Conservation (phyloP, 2,888 invertebrate species). For the Tachina fera region DNA sequence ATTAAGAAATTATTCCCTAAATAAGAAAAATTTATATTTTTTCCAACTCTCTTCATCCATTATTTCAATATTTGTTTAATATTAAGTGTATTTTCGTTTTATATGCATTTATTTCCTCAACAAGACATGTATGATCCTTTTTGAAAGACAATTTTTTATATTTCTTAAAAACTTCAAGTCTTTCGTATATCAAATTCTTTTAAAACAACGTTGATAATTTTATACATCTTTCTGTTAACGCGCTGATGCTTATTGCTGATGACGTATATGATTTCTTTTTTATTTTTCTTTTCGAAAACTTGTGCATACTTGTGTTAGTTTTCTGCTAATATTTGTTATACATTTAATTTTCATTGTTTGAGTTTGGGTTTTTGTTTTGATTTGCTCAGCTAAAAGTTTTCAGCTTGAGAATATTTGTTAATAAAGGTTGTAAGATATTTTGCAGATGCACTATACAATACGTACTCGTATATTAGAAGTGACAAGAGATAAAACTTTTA, state of each 20-base stretch:
- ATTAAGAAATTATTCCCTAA: too few species aligned
- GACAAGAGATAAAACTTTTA: too few species aligned
- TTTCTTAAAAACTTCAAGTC: constrained; percentile 23
- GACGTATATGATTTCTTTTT: constrained; percentile 24
- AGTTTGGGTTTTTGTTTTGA: constrained; percentile 64
- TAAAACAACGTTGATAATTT: constrained; percentile 35
- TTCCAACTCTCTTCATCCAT: not conserved
- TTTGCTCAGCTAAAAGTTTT: constrained; percentile 39
- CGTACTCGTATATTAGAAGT: not conserved
- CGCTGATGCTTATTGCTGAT: constrained; percentile 43
- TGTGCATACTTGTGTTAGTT: constrained; percentile 35
- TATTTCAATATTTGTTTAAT: constrained; percentile 34
- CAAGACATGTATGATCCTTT: constrained; percentile 36
- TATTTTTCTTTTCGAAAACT: not conserved
- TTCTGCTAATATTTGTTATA: constrained; percentile 66
- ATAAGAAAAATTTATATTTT: not conserved
- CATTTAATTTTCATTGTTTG: constrained; percentile 69
- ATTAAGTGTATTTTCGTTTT: constrained; percentile 16
- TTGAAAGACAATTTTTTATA: constrained; percentile 5
- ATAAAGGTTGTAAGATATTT: not conserved
- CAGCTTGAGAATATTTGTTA: not conserved
- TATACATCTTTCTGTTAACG: not conserved
- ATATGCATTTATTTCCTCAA: constrained; percentile 35
- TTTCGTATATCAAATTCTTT: constrained; percentile 3
- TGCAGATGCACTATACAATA: not conserved